These are phyloP conservation scores for Drosophila anomelani DNA, from an alignment of 2,888 invertebrate genomes.

Conservation along the genomic window DNA sequence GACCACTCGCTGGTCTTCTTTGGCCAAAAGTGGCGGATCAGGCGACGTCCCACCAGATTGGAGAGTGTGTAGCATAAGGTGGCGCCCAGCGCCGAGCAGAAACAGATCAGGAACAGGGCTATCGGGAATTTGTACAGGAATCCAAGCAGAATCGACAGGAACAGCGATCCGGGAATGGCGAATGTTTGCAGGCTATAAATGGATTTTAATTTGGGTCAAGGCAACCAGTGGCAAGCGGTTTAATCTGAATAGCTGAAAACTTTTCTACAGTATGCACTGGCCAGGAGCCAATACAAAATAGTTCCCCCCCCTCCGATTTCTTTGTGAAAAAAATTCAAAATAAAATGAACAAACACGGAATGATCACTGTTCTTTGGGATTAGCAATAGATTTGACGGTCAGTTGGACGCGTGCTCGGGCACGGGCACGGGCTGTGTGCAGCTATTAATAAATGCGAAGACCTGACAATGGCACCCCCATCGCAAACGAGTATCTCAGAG, in stretches of 20 bases:
- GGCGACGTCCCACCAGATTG: conserved; percentile 93
- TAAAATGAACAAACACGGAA: neutral
- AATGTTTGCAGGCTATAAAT: conserved; percentile 95
- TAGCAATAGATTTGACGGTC: conserved; percentile 7
- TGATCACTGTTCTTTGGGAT: conserved; percentile 20
- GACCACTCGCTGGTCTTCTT: conserved; percentile 94
- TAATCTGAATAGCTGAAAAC: conserved; percentile 11
- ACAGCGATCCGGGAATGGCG: conserved; percentile 99
- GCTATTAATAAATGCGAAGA: conserved; percentile 47
- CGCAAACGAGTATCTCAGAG: neutral
- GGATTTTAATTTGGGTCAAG: conserved; percentile 75
- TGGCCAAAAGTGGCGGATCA: conserved; percentile 95
- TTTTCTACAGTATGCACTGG: neutral
- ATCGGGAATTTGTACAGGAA: conserved; percentile 97
- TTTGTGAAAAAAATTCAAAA: neutral
- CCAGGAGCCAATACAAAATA: neutral
- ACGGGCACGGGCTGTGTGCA: conserved; percentile 20
- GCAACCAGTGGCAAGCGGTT: conserved; percentile 67
- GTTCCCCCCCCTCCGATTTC: neutral
- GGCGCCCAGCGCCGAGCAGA: conserved; percentile 98
- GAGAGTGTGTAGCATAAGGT: conserved; percentile 97
- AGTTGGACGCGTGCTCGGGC: conserved; percentile 25
- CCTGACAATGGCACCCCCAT: conserved; percentile 53
- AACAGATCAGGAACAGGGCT: conserved; percentile 94
- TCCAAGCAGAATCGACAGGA: conserved; percentile 97